Evolutionary conservation across 1,140 invertebrate genomes (phyloP), one percentile per base, ranked within the genome.

Genomic region (Epicauta chinensis): DNA sequence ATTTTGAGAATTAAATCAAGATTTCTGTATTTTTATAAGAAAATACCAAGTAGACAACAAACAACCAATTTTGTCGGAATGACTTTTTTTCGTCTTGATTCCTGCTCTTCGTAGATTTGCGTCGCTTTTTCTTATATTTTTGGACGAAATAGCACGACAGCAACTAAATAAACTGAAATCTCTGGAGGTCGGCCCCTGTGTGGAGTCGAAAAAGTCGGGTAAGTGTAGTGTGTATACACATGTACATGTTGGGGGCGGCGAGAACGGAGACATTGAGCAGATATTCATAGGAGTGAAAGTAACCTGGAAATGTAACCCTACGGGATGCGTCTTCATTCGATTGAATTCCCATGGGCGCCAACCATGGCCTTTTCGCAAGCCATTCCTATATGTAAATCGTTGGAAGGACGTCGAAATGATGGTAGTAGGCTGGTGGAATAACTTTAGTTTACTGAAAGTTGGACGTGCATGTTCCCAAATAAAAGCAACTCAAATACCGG

Each of bases 251-350:
- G 42, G 38, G 51, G 35, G 36, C 36, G 36, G 36, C 38, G 45
- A 53, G 35, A 47, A 42, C 36, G 38, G 51, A 53, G 51, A 53
- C 51, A 53, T 23, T 16, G 46, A 36, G 31, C 46, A 49, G 51
- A 46, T 53, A 53, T 53, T 53, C 51, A 47, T 53, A 40, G 43
- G n/a, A 47, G 38, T 53, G 43, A 53, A 53, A 53, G 51, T 53
- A 53, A 46, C 51, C 51, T 40, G 34, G 37, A 36, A 47, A 47
- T 44, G 44, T 53, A 53, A 53, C 51, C 51, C 51, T 7, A 30
- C 14, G 51, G 43, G 51, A 53, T 53, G 38, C 42, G 51, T 53
- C 51, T 53, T 53, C 51, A 53, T 53, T 53, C 51, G 51, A 53
- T 53, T 53, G 35, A 41, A 53, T 53, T 53, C 51, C 44, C 51